Base-by-base conservation (phyloP, 2,797 vertebrate genomes). In the Coilia nasus region DNA sequence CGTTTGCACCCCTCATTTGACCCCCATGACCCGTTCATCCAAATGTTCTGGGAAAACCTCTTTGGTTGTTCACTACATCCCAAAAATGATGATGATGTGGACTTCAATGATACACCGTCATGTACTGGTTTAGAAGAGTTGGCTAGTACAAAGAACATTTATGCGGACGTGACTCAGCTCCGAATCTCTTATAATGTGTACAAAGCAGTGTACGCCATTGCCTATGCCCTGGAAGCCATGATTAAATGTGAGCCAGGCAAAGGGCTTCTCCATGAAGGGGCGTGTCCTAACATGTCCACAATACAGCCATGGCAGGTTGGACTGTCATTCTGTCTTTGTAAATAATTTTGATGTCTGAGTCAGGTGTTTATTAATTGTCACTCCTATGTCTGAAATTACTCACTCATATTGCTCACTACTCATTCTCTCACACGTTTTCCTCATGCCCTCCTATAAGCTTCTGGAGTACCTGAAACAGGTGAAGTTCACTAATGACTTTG, bases 131-230 rank as follows among this genome's bases (percentile, higher is more conserved):
- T 88, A n/a, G 95, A 96, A 85, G 87, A 94, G 9, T 87, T 96
- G 17, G 35, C 82, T 5, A 94, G 11, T 25, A 89, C 93, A 21
- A 86, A 83, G 3, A 96, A 94, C 90, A 95, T 96, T 78, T 96
- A 95, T 89, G 94, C 95, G n/a, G 96, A 96, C 87, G 95, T 96
- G 23, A 95, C 95, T 35, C 95, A 96, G 87, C 91, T 96, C 11
- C 95, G 96, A 88, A 96, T 96, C 89, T 96, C 96, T 6, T 96
- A 96, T 88, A 96, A 96, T 60, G 95, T 96, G 50, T 96, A 96
- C 84, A 96, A 96, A 81, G 95, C 94, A 1, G 95, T 96, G 41
- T 96, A 96, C 47, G 91, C 95, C 1, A 90, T 95, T 71, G 94
- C 82, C 10, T 88, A 95, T 86, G 92, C 95, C 64, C 87, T 96